Evolutionary conservation across 2,888 invertebrate genomes (phyloP).

Genomic region (Barypeithes pellucidus): DNA sequence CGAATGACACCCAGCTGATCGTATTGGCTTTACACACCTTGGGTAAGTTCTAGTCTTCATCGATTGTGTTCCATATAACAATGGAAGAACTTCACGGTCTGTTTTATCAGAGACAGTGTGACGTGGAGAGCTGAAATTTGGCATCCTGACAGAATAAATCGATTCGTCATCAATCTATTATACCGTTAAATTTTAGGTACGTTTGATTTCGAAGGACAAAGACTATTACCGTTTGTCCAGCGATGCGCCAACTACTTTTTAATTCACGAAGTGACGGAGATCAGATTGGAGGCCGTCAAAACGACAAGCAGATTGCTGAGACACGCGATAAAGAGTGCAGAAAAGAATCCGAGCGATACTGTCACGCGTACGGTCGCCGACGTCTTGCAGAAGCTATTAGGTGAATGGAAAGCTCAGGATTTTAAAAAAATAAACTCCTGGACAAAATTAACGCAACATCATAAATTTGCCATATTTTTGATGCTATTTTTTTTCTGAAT

Average conservation of each 20-base stretch:
- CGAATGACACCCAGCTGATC: slow-evolving; percentile 84
- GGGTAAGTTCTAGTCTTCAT: slow-evolving; percentile 78
- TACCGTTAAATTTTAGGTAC: slow-evolving; percentile 48
- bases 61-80: too few species aligned
- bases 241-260: slow-evolving; percentile 94
- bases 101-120: too few species aligned
- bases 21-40: slow-evolving; percentile 94
- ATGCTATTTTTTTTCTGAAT: too few species aligned
- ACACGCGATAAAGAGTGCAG: slow-evolving; percentile 80
- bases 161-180: too few species aligned
- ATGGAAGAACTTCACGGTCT: too few species aligned
- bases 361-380: slow-evolving; percentile 92
- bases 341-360: slow-evolving; percentile 83
- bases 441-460: too few species aligned
- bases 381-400: slow-evolving; percentile 91
- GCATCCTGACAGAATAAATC: too few species aligned
- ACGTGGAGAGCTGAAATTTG: too few species aligned
- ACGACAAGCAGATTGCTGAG: slow-evolving; percentile 93
- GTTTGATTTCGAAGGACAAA: slow-evolving; percentile 88
- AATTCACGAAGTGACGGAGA: slow-evolving; percentile 88
- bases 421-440: too few species aligned
- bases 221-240: slow-evolving; percentile 91
- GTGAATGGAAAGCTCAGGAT: too few species aligned
- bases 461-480: too few species aligned
- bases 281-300: slow-evolving; percentile 94